Evolutionary conservation across 2,888 invertebrate species (phyloP).

Genomic region (Spisula solida): DNA sequence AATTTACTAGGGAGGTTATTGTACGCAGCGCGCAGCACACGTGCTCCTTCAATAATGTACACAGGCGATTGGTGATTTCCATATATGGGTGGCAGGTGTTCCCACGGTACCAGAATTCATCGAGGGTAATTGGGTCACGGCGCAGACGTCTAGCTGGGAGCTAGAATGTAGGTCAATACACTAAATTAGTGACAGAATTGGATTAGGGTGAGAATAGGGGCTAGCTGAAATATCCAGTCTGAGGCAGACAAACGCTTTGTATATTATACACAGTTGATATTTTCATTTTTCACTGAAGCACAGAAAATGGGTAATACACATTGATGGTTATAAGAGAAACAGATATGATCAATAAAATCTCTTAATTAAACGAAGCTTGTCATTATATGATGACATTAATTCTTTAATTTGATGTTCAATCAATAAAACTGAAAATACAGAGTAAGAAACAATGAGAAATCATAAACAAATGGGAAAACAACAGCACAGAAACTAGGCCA

Average conservation of each 20-base stretch:
- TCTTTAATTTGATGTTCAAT: too few relatives aligned
- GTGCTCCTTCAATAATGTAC: constrained; percentile 74
- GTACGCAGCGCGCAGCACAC: constrained; percentile 77
- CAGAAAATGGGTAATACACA: background rate
- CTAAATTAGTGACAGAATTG: constrained; percentile 3
- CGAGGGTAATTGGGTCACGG: constrained; percentile 66
- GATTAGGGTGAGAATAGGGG: background rate
- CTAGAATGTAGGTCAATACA: constrained; percentile 24
- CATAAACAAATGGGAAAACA: background rate
- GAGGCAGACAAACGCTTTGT: background rate
- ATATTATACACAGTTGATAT: background rate
- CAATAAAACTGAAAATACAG: background rate
- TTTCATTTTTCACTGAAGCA: background rate
- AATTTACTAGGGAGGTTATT: constrained; percentile 63
- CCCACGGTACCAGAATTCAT: constrained; percentile 78
- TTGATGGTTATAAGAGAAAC: too few relatives aligned
- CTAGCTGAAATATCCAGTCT: background rate
- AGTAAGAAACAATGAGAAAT: background rate
- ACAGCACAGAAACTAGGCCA: too few relatives aligned
- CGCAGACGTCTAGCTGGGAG: constrained; percentile 57
- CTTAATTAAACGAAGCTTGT: too few relatives aligned
- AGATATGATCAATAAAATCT: too few relatives aligned
- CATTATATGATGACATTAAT: too few relatives aligned
- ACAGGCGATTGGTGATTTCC: constrained; percentile 83
- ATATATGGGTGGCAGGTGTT: constrained; percentile 86